Evolutionary conservation across 2,888 invertebrate species (phyloP).

Genomic region (Rhamnusium bicolor): DNA sequence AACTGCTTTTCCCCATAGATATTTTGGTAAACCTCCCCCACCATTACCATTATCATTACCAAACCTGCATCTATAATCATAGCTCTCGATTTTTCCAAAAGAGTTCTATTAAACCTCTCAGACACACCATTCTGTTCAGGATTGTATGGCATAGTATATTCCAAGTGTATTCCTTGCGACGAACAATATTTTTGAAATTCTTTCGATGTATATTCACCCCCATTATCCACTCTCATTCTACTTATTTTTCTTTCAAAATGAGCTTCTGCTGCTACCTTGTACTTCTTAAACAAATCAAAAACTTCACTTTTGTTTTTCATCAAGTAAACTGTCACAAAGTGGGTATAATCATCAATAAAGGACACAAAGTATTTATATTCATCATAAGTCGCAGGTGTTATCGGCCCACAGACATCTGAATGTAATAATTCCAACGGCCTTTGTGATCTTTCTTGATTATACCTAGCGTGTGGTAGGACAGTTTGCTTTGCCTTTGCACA

Average conservation of each 20-base stretch:
- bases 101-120: conserved; percentile 27
- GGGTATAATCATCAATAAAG: neutral
- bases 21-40: neutral
- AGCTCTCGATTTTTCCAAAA: conserved; percentile 4
- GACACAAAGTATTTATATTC: neutral
- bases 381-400: neutral
- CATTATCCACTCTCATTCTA: conserved; percentile 19
- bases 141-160: conserved; percentile 14
- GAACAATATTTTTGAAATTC: conserved; percentile 17
- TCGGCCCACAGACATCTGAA: neutral
- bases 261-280: conserved; percentile 17
- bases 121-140: conserved; percentile 17
- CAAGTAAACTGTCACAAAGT: neutral
- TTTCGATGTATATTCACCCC: conserved; percentile 18
- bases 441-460: too few species aligned
- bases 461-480: neutral
- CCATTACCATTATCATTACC: too few species aligned
- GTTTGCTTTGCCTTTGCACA: neutral
- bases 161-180: conserved; percentile 9
- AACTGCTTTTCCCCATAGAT: neutral
- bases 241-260: conserved; percentile 20
- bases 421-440: neutral
- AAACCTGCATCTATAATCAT: conserved; percentile 12
- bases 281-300: conserved; percentile 23
- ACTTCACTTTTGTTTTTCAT: conserved; percentile 19